Conservation (phyloP, 2,888 invertebrate species). For the Noctua fimbriata region DNA sequence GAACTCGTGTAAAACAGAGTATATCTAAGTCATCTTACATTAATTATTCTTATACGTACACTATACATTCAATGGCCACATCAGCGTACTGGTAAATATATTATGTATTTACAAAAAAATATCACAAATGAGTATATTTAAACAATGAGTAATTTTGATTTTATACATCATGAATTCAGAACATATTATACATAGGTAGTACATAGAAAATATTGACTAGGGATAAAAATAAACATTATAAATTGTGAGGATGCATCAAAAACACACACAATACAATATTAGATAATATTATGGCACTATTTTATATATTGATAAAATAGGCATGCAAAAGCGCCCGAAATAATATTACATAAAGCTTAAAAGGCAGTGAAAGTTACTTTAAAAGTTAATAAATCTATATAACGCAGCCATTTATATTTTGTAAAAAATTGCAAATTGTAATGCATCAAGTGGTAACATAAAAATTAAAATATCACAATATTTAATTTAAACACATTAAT, state of each 20-base stretch:
- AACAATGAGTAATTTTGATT: slow-evolving; percentile 70
- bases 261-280: slow-evolving; percentile 62
- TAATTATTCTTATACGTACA: slow-evolving; percentile 62
- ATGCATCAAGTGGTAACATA: slow-evolving; percentile 58
- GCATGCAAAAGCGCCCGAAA: slow-evolving; percentile 77
- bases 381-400: slow-evolving; percentile 61
- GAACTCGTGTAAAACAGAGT: slow-evolving; percentile 56
- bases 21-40: slow-evolving; percentile 66
- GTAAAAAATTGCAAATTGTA: slow-evolving; percentile 66
- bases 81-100: slow-evolving; percentile 80
- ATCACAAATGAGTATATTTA: slow-evolving; percentile 86
- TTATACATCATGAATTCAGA: slow-evolving; percentile 65
- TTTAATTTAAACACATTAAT: slow-evolving; percentile 68
- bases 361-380: slow-evolving; percentile 80
- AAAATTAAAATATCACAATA: slow-evolving; percentile 79
- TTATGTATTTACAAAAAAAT: slow-evolving; percentile 85
- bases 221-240: slow-evolving; percentile 74
- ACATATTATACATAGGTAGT: slow-evolving; percentile 62
- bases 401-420: slow-evolving; percentile 71
- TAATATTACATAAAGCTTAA: slow-evolving; percentile 76
- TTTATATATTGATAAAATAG: slow-evolving; percentile 84
- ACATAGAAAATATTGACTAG: slow-evolving; percentile 79
- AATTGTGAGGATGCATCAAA: slow-evolving; percentile 72
- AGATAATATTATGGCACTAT: slow-evolving; percentile 85
- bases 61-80: slow-evolving; percentile 84